phyloP scores from a whole-genome alignment of 2,888 invertebrate species.

The Stenodera caucasica region DNA sequence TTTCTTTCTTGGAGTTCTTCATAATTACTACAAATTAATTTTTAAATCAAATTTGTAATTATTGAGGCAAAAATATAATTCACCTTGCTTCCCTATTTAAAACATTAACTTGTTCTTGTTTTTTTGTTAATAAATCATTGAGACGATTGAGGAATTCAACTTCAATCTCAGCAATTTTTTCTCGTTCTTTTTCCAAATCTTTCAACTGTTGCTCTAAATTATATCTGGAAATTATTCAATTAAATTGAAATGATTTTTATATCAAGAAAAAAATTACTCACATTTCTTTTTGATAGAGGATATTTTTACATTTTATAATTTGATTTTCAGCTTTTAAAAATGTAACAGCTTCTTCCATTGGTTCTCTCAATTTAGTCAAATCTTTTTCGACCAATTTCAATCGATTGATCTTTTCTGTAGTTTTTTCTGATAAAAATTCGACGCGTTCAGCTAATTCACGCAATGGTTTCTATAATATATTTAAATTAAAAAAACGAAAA shows the following conservation, averaged over 20 bases:
- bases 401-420: slow-evolving; percentile 81
- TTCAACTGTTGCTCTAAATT: slow-evolving; percentile 62
- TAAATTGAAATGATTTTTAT: slow-evolving; percentile 10
- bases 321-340: slow-evolving; percentile 81
- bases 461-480: slow-evolving; percentile 68
- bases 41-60: not conserved
- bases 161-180: slow-evolving; percentile 63
- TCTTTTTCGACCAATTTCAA: slow-evolving; percentile 82
- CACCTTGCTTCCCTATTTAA: slow-evolving; percentile 31
- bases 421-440: slow-evolving; percentile 71
- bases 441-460: slow-evolving; percentile 72
- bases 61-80: no score
- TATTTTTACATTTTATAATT: slow-evolving; percentile 68
- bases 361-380: slow-evolving; percentile 74
- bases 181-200: slow-evolving; percentile 60
- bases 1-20: slow-evolving; percentile 61
- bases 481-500: not conserved
- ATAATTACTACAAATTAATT: slow-evolving; percentile 58
- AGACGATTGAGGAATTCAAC: slow-evolving; percentile 53
- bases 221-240: slow-evolving; percentile 52
- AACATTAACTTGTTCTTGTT: slow-evolving; percentile 52
- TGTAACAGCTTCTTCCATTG: slow-evolving; percentile 77
- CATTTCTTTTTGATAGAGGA: slow-evolving; percentile 71
- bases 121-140: slow-evolving; percentile 60
- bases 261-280: slow-evolving; percentile 48